Evolutionary conservation across 2,113 vertebrate genomes (phyloP), one percentile per base, ranked within the genome.

Genomic region (Ptychochromis oligacanthus): DNA sequence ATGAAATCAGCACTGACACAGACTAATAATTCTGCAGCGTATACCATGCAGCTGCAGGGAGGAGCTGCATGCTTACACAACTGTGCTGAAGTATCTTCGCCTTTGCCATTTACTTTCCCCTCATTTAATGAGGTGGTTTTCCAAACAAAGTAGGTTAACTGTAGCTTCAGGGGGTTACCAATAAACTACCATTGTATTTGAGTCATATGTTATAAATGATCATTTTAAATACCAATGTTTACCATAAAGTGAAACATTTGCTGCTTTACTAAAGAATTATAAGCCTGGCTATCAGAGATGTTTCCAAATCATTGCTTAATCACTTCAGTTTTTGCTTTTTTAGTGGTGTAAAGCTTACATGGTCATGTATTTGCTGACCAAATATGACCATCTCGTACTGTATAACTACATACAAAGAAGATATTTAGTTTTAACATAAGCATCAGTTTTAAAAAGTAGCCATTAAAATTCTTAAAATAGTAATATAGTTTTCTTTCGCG

Each of bases 1-100:
- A 70, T 89, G n/a, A 86, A 90, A 86, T 80, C 81, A 84, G 52
- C 38, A n/a, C 80, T 58, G 77, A 77, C 70, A 76, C 65, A 72
- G 8, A 7, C 56, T 67, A 88, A 60, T 88, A 67, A 59, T 52
- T 85, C 52, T 20, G 75, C 36, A 62, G 56, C 7, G 43, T 79
- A 83, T 28, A 83, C 34, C 56, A 58, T 12, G 34, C 20, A 74
- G 40, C 54, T 80, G 36, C 75, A 40, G 18, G 10, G 55, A 20
- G 31, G 55, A 75, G 18, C 17, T 64, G 49, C n/a, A 9, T 61
- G 46, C 43, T 72, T 72, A 26, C 43, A 70, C 65, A 70, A 70
- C 24, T 70, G 49, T 31, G 17, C 28, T 24, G n/a, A 58, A 31
- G 24, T 28, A 43, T 59, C 34, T 77, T 56, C 46, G 6, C 34